Evolutionary conservation across 2,113 vertebrate species (phyloP), one percentile per base, ranked within the genome.

Genomic region (Myocastor coypus): DNA sequence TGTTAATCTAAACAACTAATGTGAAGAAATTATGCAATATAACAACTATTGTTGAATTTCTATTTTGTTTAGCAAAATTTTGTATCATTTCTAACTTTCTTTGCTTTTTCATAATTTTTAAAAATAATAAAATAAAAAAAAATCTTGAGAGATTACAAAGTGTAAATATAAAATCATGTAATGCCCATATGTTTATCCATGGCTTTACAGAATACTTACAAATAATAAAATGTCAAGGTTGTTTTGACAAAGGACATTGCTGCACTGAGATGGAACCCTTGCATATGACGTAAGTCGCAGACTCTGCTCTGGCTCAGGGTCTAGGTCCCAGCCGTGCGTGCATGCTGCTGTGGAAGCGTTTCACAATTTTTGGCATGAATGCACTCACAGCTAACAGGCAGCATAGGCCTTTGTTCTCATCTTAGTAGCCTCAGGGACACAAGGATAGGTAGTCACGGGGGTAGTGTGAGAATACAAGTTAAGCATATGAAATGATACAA

Each of bases 181-280:
- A 68, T 52, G 7, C 7, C 77, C 0, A 9, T 83, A 30, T 92
- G 2, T 86, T 90, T 92, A 24, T 82, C 34, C 46, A 37, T 80
- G 91, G 26, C 46, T 63, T 94, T 94, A 30, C 2, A 94, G 82
- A 84, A 50, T 87, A 87, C 69, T 1, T 75, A 59, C 10, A n/a
- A 55, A 63, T 68, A 57, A 16, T 7, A 66, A 77, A 77, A 78
- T 28, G 77, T 42, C 46, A 20, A 13, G 1, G 14, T 85, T 64
- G 28, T 83, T 81, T 89, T 84, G 28, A 81, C 71, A 34, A 12
- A 40, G 64, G 26, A n/a, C 57, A 8, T 14, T 57, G 22, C 37
- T 69, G 61, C 69, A 26, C 32, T 94, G 85, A 73, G 30, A 34
- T 57, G 20, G 83, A 26, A 57, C 82, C 30, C 46, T 40, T 85